Base-by-base conservation (phyloP, 1,140 invertebrate genomes). In the Bombus polaris region DNA sequence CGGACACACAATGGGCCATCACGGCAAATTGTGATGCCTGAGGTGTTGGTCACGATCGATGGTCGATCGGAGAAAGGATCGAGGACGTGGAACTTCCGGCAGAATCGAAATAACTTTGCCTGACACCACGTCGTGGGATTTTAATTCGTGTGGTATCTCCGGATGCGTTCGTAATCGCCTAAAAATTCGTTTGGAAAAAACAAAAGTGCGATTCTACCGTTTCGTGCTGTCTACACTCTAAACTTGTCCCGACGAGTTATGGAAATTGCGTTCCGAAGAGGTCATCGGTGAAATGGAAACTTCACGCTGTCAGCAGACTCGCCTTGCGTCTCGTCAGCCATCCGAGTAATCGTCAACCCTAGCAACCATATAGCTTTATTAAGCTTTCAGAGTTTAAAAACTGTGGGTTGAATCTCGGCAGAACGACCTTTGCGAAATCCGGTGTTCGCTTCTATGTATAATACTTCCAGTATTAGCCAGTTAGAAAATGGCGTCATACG, bases 11-110 rank as follows among this genome's bases (percentile, higher is more conserved):
- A 84, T 84, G 66, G 82, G 66, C 76, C 82, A 59, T 84, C 62
- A 18, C 22, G 74, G 35, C 12, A 44, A 81, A 85, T 85, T 85
- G 42, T 39, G 35, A 85, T 85, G 83, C 83, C 22, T 5, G 28
- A 6, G 70, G 68, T 65, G 78, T 85, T 70, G 32, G 28, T 35
- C 74, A 72, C 32, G 83, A 85, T 81, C 78, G 83, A 81, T 81
- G 83, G 37, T 3, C 59, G 83, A 81, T 73, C 66, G 53, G 57
- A 39, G 83, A 81, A 79, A 81, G 76, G 83, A 65, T 72, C 77
- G 83, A 85, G 83, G 66, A 85, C 76, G 83, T 81, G 72, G 28
- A 85, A 81, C 83, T 81, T 81, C 57, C 70, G 78, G 42, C 28
- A 62, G 57, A 39, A 13, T 47, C 22, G 35, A 57, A 71, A 78